phyloP scores from a whole-genome alignment of 2,797 vertebrate genomes.

The Oceanodroma leucorhoa region DNA sequence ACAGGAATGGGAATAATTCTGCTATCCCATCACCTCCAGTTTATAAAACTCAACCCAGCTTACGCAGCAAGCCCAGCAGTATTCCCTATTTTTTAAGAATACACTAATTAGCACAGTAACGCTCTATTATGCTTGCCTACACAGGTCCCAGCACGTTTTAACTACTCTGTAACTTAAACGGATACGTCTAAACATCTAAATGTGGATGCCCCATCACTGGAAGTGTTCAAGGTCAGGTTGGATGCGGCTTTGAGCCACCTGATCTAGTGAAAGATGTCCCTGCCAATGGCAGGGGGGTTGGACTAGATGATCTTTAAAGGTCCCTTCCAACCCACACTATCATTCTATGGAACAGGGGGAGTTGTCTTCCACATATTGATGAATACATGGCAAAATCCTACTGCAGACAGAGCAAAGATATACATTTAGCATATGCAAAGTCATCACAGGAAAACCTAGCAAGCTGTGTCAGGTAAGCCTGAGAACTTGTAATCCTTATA shows the following conservation, averaged over 20 bases:
- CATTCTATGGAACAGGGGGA: background rate
- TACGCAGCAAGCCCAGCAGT: background rate
- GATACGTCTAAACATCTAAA: background rate
- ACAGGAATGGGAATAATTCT: background rate
- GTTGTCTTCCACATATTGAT: background rate
- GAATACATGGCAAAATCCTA: background rate
- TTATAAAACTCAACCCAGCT: background rate
- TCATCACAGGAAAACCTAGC: background rate
- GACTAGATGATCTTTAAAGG: background rate
- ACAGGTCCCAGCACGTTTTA: background rate
- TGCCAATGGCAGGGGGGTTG: background rate
- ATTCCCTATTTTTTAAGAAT: background rate
- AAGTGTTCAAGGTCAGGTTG: background rate
- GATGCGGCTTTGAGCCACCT: background rate
- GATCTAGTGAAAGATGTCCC: background rate
- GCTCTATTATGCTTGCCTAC: background rate
- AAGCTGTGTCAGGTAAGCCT: background rate
- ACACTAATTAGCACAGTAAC: background rate
- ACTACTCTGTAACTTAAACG: background rate
- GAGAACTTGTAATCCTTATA: background rate
- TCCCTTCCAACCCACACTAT: background rate
- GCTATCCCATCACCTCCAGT: background rate
- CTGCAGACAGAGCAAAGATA: background rate
- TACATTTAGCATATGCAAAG: background rate
- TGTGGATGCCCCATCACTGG: fast-evolving